Base-by-base conservation (phyloP, 1,140 invertebrate genomes). In the Bathynomus jamesi region DNA sequence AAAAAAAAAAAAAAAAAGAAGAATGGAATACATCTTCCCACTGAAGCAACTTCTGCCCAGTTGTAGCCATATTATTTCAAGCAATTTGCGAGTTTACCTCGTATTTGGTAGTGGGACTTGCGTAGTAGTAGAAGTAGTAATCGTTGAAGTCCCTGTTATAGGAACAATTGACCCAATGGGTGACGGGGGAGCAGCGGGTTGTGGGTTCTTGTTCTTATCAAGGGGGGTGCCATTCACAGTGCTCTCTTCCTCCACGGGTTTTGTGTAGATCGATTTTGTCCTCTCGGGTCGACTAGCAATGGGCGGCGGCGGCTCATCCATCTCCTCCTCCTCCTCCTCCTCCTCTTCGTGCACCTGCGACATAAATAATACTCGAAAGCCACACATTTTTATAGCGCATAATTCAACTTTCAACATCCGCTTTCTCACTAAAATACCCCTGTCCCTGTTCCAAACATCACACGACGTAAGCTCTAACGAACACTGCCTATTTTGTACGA, bases 191-290 rank as follows among this genome's bases (percentile, higher is more conserved):
- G 60, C 46, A 21, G 73, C 40, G 28, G 68, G 78, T 69, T 70
- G 70, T 25, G 76, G 71, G 80, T 82, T 79, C 72, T 75, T 79
- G 61, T 73, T 80, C 66, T 74, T 77, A 62, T 79, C 80, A 28
- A 77, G 64, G n/a, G 70, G 65, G 53, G 77, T 72, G 40, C 78
- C 78, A 78, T 82, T 81, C 24, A 79, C 76, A 71, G 73, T 76
- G 5, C 67, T 61, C 63, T 73, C 71, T 76, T 94, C 92, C 82
- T 98, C 96, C 78, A 98, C 89, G 46, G 96, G 96, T 83, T 98
- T 96, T 64, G 96, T 99, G 82, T 98, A 99, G 84, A 99, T 98
- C 76, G 95, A 98, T 85, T 98, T 98, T 78, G 96, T 99, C 81
- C 94, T 92, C 82, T 98, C 95, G 0, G 97, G 97, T 78, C 97